Evolutionary conservation across 2,888 invertebrate genomes (phyloP).

Genomic region (Epistrophe grossulariae): DNA sequence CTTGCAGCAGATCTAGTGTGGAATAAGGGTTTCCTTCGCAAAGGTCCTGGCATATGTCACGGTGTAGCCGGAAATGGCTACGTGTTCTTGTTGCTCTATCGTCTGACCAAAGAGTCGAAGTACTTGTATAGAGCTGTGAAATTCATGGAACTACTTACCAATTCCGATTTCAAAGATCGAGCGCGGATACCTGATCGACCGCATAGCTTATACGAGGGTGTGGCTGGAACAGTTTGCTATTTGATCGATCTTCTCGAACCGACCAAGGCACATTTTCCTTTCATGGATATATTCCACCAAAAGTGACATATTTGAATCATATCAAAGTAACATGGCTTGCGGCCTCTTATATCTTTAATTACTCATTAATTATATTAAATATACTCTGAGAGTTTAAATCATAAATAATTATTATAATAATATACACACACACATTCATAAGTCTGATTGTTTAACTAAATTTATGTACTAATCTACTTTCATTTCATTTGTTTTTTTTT

Average conservation of each 20-base stretch:
- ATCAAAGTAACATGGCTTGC: constrained; percentile 39
- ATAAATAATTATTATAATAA: constrained; percentile 34
- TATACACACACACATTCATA: constrained; percentile 47
- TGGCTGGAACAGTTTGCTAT: constrained; percentile 93
- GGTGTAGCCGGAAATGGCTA: constrained; percentile 94
- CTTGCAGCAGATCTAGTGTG: constrained; percentile 91
- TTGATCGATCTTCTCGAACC: constrained; percentile 91
- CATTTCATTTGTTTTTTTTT: background rate
- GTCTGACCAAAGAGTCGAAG: constrained; percentile 89
- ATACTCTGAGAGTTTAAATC: constrained; percentile 60
- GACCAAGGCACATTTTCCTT: constrained; percentile 91
- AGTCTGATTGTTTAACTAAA: constrained; percentile 50
- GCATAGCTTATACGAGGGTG: constrained; percentile 92
- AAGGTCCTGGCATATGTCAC: constrained; percentile 96
- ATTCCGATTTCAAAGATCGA: constrained; percentile 87
- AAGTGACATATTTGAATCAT: constrained; percentile 50
- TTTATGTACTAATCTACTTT: constrained; percentile 22
- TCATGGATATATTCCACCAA: constrained; percentile 88
- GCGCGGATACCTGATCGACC: constrained; percentile 92
- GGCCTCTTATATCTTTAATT: constrained; percentile 32
- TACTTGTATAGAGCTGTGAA: constrained; percentile 90
- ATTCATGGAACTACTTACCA: constrained; percentile 91
- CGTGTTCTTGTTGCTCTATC: constrained; percentile 90
- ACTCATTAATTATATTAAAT: constrained; percentile 25
- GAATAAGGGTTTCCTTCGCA: constrained; percentile 91